Evolutionary conservation across 2,797 vertebrate genomes (phyloP), one percentile per base, ranked within the genome.

Genomic region (Lates japonicus): DNA sequence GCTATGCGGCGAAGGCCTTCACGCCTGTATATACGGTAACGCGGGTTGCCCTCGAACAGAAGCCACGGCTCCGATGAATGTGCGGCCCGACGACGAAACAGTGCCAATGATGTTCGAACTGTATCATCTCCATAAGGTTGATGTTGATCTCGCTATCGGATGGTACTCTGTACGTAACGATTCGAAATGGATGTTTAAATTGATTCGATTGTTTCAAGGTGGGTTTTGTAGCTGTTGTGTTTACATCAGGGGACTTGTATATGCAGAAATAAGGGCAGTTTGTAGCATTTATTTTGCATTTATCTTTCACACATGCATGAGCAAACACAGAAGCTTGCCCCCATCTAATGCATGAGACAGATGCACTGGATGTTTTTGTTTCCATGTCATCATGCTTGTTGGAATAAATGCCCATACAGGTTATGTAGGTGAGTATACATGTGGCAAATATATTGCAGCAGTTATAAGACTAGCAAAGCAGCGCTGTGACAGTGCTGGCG

Each of bases 401-500:
- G 42, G 48, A 33, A 7, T 17, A 1, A 55, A 22, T 19, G 12
- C 80, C 52, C 48, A 29, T 14, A 29, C 8, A 48, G 20, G 41
- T 74, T 65, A 39, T 35, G 69, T 76, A 39, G 65, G 70, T 52
- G 66, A 72, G 73, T 39, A 25, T 61, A 10, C 31, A 49, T 37
- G 10, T 70, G 54, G 68, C 14, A 31, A 69, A 83, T 52, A 60
- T 65, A 44, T 66, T 66, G 39, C 68, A 62, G 74, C 80, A 41
- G 77, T 87, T 87, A 85, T 62, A 25, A 80, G 61, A 82, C 76
- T 72, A 13, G 3, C 44, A 51, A 59, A 88, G 76, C 70, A 39
- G 64, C 70, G 64, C 70, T 48, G 60, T 80, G 88, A 89, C 84
- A 79, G 86, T 31, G 55, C 63, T 92, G 89, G 78, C 86, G n/a